Evolutionary conservation across 1,140 invertebrate genomes (phyloP), one percentile per base, ranked within the genome.

Genomic region (Temnothorax nylanderi): DNA sequence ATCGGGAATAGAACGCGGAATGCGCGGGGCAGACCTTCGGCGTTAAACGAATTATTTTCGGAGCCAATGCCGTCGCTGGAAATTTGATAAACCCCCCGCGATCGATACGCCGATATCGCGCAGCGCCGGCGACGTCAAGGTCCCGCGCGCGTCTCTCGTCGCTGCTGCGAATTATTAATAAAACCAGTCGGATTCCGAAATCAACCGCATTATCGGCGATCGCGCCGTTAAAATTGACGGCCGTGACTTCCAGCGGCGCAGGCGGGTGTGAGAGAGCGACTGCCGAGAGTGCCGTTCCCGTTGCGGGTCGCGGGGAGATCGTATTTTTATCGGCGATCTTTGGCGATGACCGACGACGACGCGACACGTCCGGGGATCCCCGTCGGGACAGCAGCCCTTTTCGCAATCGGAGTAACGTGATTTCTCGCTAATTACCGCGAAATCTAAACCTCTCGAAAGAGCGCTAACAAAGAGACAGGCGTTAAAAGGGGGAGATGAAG

Each of bases 381-480:
- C 64, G 47, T 49, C 77, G 49, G 13, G 34, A 16, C 34, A 8
- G 21, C 49, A 7, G 54, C 2, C 32, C 47, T 10, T 13, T 18
- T 5, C 18, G n/a, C n/a, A 44, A 32, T 44, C 51, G 26, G 11
- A 54, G 54, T 41, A 56, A 51, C 56, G 13, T 49, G 82, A 86
- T 86, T 86, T 58, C 72, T 72, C 77, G 89, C 60, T 90, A 76
- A 90, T 90, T 84, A 89, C 51, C 34, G 77, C 72, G 77, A 89
- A 72, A 84, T 87, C 88, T 81, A 89, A 89, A 84, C 58, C 89
- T 77, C 69, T 58, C 56, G 71, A 76, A 86, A 86, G 64, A 76
- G 13, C 69, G 21, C n/a, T n/a, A 47, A 89, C 69, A 78, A 87
- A 84, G 80, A 41, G 82, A 65, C 16, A 37, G 56, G 18, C 34